phyloP scores from a whole-genome alignment of 2,888 invertebrate species.

The Flexamia atlantica region DNA sequence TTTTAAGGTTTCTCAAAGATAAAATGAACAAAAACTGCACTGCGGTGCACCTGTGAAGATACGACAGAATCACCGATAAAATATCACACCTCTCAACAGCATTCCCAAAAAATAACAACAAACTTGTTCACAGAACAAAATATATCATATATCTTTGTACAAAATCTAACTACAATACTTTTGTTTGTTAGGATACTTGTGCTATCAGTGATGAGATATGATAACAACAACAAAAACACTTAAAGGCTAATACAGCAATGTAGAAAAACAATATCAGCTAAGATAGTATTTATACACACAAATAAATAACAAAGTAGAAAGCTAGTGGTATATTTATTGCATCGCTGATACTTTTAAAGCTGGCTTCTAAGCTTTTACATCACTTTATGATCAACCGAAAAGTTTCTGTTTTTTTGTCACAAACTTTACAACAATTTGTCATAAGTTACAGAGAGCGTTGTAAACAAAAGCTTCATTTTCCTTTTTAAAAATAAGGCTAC shows the following conservation, averaged over 20 bases:
- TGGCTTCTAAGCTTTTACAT: slow-evolving; percentile 3
- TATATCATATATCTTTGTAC: slow-evolving; percentile 34
- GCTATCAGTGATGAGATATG: slow-evolving; percentile 7
- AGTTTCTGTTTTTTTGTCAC: neutral
- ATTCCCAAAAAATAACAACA: slow-evolving; percentile 50
- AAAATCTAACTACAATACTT: slow-evolving; percentile 53
- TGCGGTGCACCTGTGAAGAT: neutral
- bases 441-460: slow-evolving; percentile 10
- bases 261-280: neutral
- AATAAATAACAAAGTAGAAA: slow-evolving; percentile 46
- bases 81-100: slow-evolving; percentile 53
- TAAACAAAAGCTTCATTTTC: slow-evolving; percentile 15
- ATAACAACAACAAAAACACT: slow-evolving; percentile 20
- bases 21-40: neutral
- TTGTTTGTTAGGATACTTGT: slow-evolving; percentile 26
- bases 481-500: neutral
- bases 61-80: slow-evolving; percentile 33
- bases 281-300: slow-evolving; percentile 23
- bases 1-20: slow-evolving; percentile 1
- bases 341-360: slow-evolving; percentile 34
- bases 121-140: slow-evolving; percentile 59
- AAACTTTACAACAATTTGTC: slow-evolving; percentile 6
- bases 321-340: slow-evolving; percentile 47
- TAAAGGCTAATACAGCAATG: slow-evolving; percentile 36
- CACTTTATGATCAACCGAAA: slow-evolving; percentile 1